Conservation (phyloP, 2,797 vertebrate species). For the Cynopterus sphinx region DNA sequence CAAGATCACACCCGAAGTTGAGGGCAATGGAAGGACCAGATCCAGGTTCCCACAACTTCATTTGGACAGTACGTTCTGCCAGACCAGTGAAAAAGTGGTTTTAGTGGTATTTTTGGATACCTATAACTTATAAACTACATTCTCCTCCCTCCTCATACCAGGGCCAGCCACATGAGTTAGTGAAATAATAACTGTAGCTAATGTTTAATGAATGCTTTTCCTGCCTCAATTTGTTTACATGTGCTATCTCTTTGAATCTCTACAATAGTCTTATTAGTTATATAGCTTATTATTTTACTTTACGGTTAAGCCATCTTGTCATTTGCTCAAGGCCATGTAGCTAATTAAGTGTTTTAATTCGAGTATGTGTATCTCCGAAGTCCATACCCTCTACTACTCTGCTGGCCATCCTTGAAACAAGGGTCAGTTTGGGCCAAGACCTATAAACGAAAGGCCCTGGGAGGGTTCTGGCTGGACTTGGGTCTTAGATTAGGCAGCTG, state of each 20-base stretch:
- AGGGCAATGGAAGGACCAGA: background rate
- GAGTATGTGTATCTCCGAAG: background rate
- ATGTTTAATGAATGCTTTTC: background rate
- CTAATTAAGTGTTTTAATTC: background rate
- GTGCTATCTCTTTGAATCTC: background rate
- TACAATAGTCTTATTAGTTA: background rate
- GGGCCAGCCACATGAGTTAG: background rate
- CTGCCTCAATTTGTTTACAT: background rate
- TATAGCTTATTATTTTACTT: background rate
- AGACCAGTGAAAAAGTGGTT: background rate
- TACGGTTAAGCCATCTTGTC: background rate
- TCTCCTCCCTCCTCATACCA: background rate
- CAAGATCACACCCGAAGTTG: background rate
- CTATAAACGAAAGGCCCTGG: background rate
- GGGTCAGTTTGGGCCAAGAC: background rate
- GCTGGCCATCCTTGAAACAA: background rate
- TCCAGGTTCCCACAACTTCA: background rate
- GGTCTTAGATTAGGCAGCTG: background rate
- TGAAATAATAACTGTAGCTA: slow-evolving; percentile 2
- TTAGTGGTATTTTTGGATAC: background rate
- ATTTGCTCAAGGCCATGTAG: background rate
- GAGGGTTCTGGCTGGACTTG: background rate
- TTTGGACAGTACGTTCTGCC: background rate
- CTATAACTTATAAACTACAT: background rate
- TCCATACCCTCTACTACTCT: background rate